Conservation (phyloP, 2,797 vertebrate species). For the Sternarchorhynchus goeldii region DNA sequence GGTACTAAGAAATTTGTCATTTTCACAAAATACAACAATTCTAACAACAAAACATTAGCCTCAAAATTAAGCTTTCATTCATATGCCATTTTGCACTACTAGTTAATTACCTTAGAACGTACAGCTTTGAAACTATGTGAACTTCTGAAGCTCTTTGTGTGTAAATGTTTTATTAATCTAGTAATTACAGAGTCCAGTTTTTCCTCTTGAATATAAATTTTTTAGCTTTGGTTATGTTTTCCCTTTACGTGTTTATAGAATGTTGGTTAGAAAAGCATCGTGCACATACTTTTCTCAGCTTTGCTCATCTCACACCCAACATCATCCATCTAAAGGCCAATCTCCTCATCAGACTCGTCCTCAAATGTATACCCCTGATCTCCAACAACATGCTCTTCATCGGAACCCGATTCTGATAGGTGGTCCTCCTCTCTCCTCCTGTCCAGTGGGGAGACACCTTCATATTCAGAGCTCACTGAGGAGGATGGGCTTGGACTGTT, state of each 20-base stretch:
- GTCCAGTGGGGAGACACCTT: conserved; percentile 73
- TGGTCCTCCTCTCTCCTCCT: conserved; percentile 74
- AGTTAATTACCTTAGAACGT: conserved; percentile 11
- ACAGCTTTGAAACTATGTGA: not conserved
- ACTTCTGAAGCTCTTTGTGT: conserved; percentile 46
- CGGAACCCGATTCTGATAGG: conserved; percentile 78
- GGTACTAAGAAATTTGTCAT: conserved; percentile 21
- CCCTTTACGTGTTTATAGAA: conserved; percentile 54
- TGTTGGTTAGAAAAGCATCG: conserved; percentile 51
- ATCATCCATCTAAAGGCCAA: conserved; percentile 78
- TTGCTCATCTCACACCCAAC: conserved; percentile 32
- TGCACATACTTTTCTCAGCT: conserved; percentile 52
- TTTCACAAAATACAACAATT: conserved; percentile 28
- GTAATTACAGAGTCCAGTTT: conserved; percentile 41
- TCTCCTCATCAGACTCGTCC: conserved; percentile 84
- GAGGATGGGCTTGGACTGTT: conserved; percentile 75
- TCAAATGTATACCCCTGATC: conserved; percentile 79
- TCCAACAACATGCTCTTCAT: conserved; percentile 68
- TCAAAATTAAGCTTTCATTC: not conserved
- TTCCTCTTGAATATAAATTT: conserved; percentile 1
- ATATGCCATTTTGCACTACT: not conserved
- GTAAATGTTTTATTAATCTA: conserved; percentile 33
- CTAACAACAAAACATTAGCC: conserved; percentile 5
- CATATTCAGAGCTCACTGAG: conserved; percentile 77
- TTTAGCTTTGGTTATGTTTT: conserved; percentile 55